Evolutionary conservation across 2,888 invertebrate genomes (phyloP), one percentile per base, ranked within the genome.

Genomic region (Altica lythri): DNA sequence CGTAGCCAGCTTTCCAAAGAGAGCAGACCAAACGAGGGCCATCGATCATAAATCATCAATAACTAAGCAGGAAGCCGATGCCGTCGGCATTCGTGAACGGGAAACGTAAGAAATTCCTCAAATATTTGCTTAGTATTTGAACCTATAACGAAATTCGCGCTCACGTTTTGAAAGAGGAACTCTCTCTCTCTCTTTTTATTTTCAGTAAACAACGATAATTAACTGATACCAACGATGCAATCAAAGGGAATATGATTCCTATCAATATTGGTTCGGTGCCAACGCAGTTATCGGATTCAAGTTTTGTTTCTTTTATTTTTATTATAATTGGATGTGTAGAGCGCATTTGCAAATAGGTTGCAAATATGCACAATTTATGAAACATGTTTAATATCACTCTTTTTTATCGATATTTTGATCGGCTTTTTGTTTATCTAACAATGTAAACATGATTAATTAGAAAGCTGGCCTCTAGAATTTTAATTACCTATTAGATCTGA

Each of bases 121-220:
- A 68, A 69, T 69, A 68, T 68, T 68, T 69, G 63, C 60, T 55
- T 47, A 65, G 64, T 63, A 63, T 67, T 64, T 62, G 50, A 63
- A 60, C 60, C 63, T 63, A 63, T 62, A 60, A 62, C 63, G 65
- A 64, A 67, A 68, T 67, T 67, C 65, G 59, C 63, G 59, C 61
- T 61, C 58, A 56, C 58, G 59, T 50, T 14, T 49, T 49, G 57
- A 54, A 50, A 47, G 44, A 57, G 27, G 53, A 10, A 16, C 14
- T 17, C 53, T 48, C 52, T 52, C 58, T 55, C 55, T 60, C n/a
- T n/a, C n/a, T 50, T 48, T 56, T 42, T 44, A 40, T 54, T 49
- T 46, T 51, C 49, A 44, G 50, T 59, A 57, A 64, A 58, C 60
- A 56, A 42, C 18, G 37, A 50, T 61, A 61, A 59, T 57, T 57